Percentiles rank a stretch among this genome's conserved stretches.
Conservation (phyloP, 2,888 invertebrate species). For the Metopia argyrocephala region DNA sequence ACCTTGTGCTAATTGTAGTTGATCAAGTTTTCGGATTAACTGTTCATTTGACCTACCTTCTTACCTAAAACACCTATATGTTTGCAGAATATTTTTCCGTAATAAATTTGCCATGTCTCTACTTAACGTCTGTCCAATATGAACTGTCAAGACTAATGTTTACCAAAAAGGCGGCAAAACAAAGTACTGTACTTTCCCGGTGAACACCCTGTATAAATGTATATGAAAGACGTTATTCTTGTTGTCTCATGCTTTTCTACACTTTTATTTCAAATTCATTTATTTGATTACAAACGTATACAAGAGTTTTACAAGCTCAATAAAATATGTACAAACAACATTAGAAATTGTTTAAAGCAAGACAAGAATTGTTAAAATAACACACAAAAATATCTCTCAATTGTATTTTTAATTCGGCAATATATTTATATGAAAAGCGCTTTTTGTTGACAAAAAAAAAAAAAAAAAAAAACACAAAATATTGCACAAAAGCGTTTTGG, state of each 20-base stretch:
- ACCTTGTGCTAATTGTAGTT: no score
- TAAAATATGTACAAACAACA: constrained; percentile 14
- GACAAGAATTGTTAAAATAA: not conserved
- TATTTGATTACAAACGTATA: not conserved
- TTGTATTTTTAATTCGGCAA: not conserved
- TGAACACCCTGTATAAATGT: no score
- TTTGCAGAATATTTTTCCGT: no score
- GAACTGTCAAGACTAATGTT: no score
- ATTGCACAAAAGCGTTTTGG: not conserved
- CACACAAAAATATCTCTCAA: constrained; percentile 8
- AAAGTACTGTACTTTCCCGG: no score
- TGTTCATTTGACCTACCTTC: no score
- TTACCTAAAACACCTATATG: no score
- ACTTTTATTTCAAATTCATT: not conserved
- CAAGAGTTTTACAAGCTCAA: constrained; percentile 20
- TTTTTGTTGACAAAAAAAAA: constrained; percentile 22
- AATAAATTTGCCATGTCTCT: no score
- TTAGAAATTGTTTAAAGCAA: not conserved
- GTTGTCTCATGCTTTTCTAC: not conserved
- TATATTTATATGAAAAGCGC: constrained; percentile 7
- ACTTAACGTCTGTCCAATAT: no score
- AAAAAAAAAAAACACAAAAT: no score
- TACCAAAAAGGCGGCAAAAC: no score
- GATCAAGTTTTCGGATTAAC: no score
- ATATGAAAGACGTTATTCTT: constrained; percentile 3